A percentile compares a stretch with the other conserved stretches of the same genome.
Evolutionary conservation across 2,888 invertebrate genomes (phyloP).

Genomic region (Actias luna): DNA sequence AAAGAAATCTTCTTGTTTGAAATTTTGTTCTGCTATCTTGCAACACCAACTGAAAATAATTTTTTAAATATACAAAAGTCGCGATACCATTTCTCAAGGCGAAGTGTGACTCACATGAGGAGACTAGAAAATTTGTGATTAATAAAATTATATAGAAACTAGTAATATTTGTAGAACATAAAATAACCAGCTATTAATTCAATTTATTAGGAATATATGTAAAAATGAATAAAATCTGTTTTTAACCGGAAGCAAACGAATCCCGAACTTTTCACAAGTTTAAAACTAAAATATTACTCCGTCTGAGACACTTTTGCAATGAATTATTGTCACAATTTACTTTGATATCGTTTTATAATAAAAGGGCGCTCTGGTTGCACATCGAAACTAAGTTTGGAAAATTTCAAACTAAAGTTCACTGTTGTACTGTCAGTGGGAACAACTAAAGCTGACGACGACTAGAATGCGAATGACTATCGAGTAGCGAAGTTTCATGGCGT

Average conservation of each 20-base stretch:
- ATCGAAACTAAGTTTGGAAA: constrained; percentile 46
- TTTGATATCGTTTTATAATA: constrained; percentile 32
- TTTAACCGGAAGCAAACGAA: constrained; percentile 78
- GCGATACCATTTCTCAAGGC: constrained; percentile 20
- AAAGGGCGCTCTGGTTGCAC: constrained; percentile 32
- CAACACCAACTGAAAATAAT: constrained; percentile 48
- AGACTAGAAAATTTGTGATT: constrained; percentile 48
- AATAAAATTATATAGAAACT: constrained; percentile 30
- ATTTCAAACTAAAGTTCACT: constrained; percentile 59
- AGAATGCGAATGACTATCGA: constrained; percentile 73
- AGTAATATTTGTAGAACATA: not conserved
- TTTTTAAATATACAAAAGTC: constrained; percentile 28
- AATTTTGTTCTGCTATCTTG: constrained; percentile 45
- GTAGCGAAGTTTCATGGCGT: constrained; percentile 59
- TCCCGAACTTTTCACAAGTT: constrained; percentile 61
- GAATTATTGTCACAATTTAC: constrained; percentile 46
- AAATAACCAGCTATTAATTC: not conserved
- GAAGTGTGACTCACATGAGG: constrained; percentile 53
- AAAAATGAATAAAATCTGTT: constrained; percentile 61
- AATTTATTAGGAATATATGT: constrained; percentile 26
- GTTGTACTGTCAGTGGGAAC: constrained; percentile 42
- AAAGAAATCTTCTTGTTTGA: constrained; percentile 16
- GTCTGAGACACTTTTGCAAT: constrained; percentile 46
- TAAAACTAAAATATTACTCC: constrained; percentile 31
- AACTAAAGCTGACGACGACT: constrained; percentile 58